Conservation (phyloP, 2,888 invertebrate genomes). For the Campopleginae sp. region DNA sequence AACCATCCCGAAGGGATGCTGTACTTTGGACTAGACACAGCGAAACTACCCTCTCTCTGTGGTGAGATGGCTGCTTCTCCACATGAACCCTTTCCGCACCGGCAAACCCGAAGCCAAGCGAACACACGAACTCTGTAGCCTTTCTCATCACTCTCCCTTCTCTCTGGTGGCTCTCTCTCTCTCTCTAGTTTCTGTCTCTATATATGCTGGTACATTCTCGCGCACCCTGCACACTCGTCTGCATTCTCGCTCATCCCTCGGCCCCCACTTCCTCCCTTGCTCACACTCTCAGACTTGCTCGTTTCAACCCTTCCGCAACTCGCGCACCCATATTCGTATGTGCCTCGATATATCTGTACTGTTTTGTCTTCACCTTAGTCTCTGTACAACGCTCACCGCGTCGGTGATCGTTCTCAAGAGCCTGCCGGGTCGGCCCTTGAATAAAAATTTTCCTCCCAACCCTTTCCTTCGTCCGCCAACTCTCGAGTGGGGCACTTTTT, state of each 20-base stretch:
- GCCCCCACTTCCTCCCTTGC: slow-evolving; percentile 27
- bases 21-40: slow-evolving; percentile 49
- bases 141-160: slow-evolving; percentile 51
- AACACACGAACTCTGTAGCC: slow-evolving; percentile 65
- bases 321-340: background rate
- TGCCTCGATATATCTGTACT: background rate
- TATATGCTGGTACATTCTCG: slow-evolving; percentile 2
- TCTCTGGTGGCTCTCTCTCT: background rate
- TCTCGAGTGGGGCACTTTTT: slow-evolving; percentile 70
- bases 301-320: slow-evolving; percentile 40
- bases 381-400: slow-evolving; percentile 32
- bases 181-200: slow-evolving; percentile 5
- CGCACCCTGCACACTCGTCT: slow-evolving; percentile 24
- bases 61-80: slow-evolving; percentile 44
- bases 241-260: slow-evolving; percentile 56
- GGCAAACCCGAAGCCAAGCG: slow-evolving; percentile 61
- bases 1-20: slow-evolving; percentile 19
- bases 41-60: slow-evolving; percentile 48
- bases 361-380: slow-evolving; percentile 51
- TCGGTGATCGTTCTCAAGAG: slow-evolving; percentile 73
- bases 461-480: slow-evolving; percentile 32
- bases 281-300: slow-evolving; percentile 57
- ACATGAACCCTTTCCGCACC: slow-evolving; percentile 55
- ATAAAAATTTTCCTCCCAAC: slow-evolving; percentile 71
- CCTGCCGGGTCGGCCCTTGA: slow-evolving; percentile 70